Base-by-base conservation (phyloP, 2,888 invertebrate species). In the Orgyia antiqua region DNA sequence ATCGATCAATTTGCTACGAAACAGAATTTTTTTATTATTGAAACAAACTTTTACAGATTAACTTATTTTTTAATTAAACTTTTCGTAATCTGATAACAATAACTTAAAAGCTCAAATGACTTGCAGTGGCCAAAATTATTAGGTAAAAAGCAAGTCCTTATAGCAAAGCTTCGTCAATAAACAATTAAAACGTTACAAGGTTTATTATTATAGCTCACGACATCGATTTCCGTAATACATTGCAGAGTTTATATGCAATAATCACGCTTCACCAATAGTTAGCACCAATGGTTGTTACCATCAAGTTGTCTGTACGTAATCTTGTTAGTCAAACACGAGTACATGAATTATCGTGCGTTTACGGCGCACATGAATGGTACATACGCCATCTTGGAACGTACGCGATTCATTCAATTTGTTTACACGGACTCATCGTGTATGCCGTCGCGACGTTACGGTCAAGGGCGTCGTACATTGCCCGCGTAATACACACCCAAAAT, bases 401-500 rank as follows among this genome's bases (percentile, higher is more conserved):
- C 79, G 78, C 82, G 72, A 68, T 77, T 77, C 83, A 84, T 86
- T 83, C 83, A 84, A 83, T 77, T 77, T 77, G 80, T 78, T 79
- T 75, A 80, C 76, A 59, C 73, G 65, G 55, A 54, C 54, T 58
- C 62, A 63, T 64, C 67, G 72, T 51, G 46, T 43, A 58, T 49
- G 64, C 54, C 64, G 65, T 55, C 61, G 62, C 73, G 71, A 60
- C 68, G 68, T 63, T 55, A 41, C 75, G 77, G 75, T 77, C 82
- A 80, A 80, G 80, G 77, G 65, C 77, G 66, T 32, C 57, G 61
- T 82, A 68, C 83, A 83, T 79, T 67, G 79, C 70, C 59, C 65
- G 75, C 54, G 56, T 45, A 51, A 51, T 55, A 54, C 49, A 53
- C 58, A 51, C 54, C 63, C 46, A 43, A 59, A 56, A 47, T 51